These are phyloP conservation scores for Campylorhamphus procurvoides DNA, from an alignment of 2,113 vertebrate genomes.

Conservation along the genomic window DNA sequence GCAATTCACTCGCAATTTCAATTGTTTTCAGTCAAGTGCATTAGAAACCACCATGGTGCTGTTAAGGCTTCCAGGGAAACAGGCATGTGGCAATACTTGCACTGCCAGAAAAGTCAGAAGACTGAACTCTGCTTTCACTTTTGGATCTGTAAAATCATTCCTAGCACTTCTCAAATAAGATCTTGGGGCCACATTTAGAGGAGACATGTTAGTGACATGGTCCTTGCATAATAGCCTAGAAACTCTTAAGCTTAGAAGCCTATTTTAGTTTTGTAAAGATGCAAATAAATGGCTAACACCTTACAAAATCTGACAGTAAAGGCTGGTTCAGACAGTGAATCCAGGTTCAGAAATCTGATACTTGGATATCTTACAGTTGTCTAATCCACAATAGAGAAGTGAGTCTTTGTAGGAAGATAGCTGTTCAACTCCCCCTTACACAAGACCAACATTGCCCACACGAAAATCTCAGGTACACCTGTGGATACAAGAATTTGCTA, in stretches of 20 bases:
- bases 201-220: neutral
- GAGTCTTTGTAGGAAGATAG: fast-evolving
- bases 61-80: neutral
- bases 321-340: neutral
- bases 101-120: neutral
- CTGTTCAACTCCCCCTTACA: neutral
- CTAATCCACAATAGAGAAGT: neutral
- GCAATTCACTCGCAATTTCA: neutral
- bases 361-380: neutral
- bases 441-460: neutral
- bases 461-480: neutral
- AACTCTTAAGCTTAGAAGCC: neutral
- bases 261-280: neutral
- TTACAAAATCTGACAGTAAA: neutral
- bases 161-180: neutral
- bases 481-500: neutral
- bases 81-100: neutral
- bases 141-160: neutral
- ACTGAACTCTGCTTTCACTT: neutral
- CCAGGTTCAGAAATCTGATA: neutral
- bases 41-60: neutral
- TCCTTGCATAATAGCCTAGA: neutral
- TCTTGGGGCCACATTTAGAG: neutral
- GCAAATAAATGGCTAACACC: neutral
- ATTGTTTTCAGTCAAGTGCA: neutral